These are phyloP conservation scores for Herpetotheres cachinnans DNA, from an alignment of 2,113 vertebrate genomes.

Conservation along the genomic window DNA sequence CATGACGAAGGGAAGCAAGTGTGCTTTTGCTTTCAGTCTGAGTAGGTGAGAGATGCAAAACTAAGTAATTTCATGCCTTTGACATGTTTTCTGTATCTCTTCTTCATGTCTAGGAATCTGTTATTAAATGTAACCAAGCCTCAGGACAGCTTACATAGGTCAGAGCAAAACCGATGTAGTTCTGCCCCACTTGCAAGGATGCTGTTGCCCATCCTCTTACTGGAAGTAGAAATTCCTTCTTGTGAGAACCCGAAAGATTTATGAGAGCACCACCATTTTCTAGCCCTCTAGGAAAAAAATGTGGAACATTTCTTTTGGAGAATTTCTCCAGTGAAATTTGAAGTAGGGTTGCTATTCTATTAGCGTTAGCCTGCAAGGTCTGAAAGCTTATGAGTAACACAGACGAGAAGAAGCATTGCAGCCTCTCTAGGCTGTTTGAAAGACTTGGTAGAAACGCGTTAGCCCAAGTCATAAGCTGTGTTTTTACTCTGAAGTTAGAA, in stretches of 20 bases:
- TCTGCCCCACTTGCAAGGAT: neutral
- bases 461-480: rapidly evolving
- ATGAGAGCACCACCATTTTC: neutral
- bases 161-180: neutral
- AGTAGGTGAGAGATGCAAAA: neutral
- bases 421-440: neutral
- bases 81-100: neutral
- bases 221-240: neutral
- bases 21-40: neutral
- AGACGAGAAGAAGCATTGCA: neutral
- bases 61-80: neutral
- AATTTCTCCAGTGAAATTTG: neutral
- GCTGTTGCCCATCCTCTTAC: neutral
- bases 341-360: neutral
- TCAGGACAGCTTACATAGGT: neutral
- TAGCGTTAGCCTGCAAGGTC: neutral
- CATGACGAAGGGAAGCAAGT: neutral
- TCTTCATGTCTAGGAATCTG: neutral
- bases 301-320: neutral
- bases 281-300: neutral
- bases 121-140: neutral
- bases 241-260: neutral
- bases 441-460: rapidly evolving
- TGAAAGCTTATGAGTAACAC: neutral
- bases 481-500: neutral